Evolutionary conservation across 2,797 vertebrate genomes (phyloP).

Genomic region (Pteropus rufus): DNA sequence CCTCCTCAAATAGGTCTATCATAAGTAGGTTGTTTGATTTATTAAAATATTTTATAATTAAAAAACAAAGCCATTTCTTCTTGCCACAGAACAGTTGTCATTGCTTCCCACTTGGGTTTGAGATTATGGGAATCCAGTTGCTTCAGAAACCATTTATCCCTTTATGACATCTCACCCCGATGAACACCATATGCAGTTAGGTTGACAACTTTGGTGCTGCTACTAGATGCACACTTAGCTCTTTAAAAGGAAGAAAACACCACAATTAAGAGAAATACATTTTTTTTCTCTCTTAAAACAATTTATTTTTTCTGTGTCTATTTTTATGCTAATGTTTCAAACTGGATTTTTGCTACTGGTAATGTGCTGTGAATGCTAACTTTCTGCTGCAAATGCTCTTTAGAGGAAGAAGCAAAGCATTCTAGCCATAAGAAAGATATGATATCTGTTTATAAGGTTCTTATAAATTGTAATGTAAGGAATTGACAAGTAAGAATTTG

Average conservation of each 20-base stretch:
- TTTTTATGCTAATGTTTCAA: constrained; percentile 29
- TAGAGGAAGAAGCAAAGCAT: neutral
- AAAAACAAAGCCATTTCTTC: neutral
- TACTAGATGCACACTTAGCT: neutral
- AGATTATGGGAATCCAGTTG: neutral
- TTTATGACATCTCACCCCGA: neutral
- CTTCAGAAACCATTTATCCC: neutral
- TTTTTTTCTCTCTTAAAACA: constrained; percentile 31
- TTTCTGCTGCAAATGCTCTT: neutral
- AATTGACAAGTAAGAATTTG: constrained; percentile 8
- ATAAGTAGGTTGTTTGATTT: neutral
- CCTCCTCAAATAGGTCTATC: constrained; percentile 3
- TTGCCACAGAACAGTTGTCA: neutral
- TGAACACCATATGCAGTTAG: neutral
- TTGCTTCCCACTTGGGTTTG: neutral
- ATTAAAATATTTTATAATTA: neutral
- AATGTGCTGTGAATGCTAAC: neutral
- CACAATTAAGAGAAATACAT: neutral
- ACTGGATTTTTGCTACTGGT: neutral
- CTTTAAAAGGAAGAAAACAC: constrained; percentile 21
- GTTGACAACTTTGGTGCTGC: neutral
- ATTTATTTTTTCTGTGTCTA: neutral
- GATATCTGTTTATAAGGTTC: neutral
- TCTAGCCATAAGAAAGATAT: neutral
- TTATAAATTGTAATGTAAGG: constrained; percentile 22